Evolutionary conservation across 2,888 invertebrate species (phyloP), one percentile per base, ranked within the genome.

Genomic region (Epinotia nisella): DNA sequence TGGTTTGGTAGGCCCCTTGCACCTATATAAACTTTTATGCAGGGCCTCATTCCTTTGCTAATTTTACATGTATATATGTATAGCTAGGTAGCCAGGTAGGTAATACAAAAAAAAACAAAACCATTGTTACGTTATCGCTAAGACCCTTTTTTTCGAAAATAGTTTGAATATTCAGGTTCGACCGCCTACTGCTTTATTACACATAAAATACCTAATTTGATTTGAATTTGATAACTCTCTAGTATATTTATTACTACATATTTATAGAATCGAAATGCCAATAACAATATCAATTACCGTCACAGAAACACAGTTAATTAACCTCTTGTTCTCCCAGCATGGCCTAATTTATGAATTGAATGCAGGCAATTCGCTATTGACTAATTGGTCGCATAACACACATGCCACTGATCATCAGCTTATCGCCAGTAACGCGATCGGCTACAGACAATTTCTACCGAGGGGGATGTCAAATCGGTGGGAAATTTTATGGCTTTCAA

Each of bases 381-480:
- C 85, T 89, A 89, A 89, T 89, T 87, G 87, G 84, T 86, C 83
- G 86, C 86, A 85, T 86, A 87, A 85, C 89, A 83, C 80, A 82
- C 81, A 79, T 80, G 61, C 72, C 81, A 84, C 83, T 80, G 84
- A 84, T 83, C 82, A 84, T 83, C 82, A 80, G 82, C 84, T 89
- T 88, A 89, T 89, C 88, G 85, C 82, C 80, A 79, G 85, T 87
- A 87, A 88, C 86, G 82, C 78, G 81, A 83, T 79, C 78, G 76
- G 77, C 77, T 76, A 78, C 78, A 79, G 79, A 82, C 78, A 19
- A 19, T 21, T 55, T 17, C n/a, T 51, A 41, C 55, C 21, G 65
- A 65, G 53, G 17, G 4, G 55, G 9, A 7, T 21, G 13, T 51
- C 51, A 35, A 35, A n/a, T 29, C 35, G 15, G 19, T 11, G n/a